These are phyloP conservation scores for Labeo calbasu DNA, from an alignment of 2,797 vertebrate genomes.

Conservation along the genomic window DNA sequence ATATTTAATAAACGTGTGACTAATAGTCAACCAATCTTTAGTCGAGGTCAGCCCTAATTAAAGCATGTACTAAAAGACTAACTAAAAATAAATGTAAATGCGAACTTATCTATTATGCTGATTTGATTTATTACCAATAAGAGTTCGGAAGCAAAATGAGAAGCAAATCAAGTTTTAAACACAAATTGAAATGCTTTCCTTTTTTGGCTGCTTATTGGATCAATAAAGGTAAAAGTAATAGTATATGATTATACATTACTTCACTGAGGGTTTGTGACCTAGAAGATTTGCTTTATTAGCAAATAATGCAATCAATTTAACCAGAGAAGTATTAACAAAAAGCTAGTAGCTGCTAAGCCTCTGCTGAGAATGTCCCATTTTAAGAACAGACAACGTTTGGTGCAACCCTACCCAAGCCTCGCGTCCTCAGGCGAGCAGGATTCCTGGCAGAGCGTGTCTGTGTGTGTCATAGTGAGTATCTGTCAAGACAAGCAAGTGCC, in stretches of 20 bases:
- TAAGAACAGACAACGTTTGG: background rate
- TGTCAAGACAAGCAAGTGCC: slow-evolving; percentile 46
- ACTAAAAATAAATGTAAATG: background rate
- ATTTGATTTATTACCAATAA: background rate
- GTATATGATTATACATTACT: background rate
- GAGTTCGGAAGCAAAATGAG: background rate
- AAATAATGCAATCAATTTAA: background rate
- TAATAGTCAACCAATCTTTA: too few relatives aligned
- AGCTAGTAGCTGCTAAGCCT: too few relatives aligned
- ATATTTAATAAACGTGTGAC: too few relatives aligned
- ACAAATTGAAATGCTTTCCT: too few relatives aligned
- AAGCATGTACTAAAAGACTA: background rate
- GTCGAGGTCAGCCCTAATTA: too few relatives aligned
- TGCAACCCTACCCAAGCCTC: background rate
- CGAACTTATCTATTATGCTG: background rate
- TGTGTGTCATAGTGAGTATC: slow-evolving; percentile 24
- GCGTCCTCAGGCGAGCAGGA: background rate
- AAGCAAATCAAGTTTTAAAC: background rate
- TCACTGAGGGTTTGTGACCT: background rate
- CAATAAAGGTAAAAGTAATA: background rate
- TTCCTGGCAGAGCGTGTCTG: slow-evolving; percentile 25
- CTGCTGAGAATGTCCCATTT: background rate
- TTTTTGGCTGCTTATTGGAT: background rate
- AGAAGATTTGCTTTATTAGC: background rate
- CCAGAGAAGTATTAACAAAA: background rate